Evolutionary conservation across 2,113 vertebrate species (phyloP).

Genomic region (Lasiurus cinereus): DNA sequence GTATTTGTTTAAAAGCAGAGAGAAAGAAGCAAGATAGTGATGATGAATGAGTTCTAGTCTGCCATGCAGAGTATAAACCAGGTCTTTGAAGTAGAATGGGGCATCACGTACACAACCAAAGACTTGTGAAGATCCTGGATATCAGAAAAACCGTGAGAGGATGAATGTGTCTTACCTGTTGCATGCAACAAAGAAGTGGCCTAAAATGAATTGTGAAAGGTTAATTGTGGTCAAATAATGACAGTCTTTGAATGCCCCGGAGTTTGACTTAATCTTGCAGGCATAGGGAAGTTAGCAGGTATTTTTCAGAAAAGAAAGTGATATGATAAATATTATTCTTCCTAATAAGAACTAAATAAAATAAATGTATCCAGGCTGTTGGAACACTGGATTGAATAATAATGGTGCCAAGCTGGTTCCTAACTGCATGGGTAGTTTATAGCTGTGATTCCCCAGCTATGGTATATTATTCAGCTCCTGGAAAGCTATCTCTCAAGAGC

Average conservation of each 20-base stretch:
- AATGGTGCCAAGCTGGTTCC: neutral
- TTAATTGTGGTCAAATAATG: neutral
- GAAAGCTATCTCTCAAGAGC: neutral
- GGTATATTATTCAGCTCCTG: neutral
- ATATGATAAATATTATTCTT: neutral
- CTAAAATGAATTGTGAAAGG: neutral
- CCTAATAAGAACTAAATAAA: constrained; percentile 7
- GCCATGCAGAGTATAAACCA: neutral
- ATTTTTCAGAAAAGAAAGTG: constrained; percentile 1
- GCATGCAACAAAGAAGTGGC: neutral
- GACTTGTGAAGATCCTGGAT: neutral
- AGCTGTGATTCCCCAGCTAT: neutral
- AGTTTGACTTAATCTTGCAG: neutral
- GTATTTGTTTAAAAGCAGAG: neutral
- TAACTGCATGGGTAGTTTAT: neutral
- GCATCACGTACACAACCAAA: neutral
- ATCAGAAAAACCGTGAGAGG: neutral
- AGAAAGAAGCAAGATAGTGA: neutral
- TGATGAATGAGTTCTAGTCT: neutral
- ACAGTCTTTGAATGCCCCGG: neutral
- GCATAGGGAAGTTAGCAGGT: neutral
- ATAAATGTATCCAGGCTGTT: neutral
- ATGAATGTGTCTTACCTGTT: neutral
- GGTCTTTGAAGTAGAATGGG: neutral
- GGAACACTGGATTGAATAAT: neutral